A percentile compares a stretch with the other conserved stretches of the same genome.
Evolutionary conservation across 2,888 invertebrate genomes (phyloP).

Genomic region (Dione vanillae): DNA sequence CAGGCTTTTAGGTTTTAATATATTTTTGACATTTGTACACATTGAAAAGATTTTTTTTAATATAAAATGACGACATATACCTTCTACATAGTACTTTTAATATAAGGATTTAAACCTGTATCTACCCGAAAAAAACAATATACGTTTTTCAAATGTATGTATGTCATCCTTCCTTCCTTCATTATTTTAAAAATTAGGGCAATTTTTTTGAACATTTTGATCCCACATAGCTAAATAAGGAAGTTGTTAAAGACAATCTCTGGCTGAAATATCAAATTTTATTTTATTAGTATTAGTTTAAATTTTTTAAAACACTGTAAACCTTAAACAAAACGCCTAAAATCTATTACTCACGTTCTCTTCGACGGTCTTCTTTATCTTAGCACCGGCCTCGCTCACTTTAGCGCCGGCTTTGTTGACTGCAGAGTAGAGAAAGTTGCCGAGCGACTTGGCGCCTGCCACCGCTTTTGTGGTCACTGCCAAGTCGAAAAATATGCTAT

Average conservation of each 20-base stretch:
- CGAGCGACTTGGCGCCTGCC: constrained; percentile 95
- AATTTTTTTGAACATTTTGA: too few relatives aligned
- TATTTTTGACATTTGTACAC: not conserved
- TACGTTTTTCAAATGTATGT: too few relatives aligned
- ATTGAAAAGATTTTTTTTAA: not conserved
- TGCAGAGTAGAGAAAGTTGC: constrained; percentile 96
- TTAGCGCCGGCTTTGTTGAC: constrained; percentile 98
- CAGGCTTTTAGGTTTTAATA: not conserved
- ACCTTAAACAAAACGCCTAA: not conserved
- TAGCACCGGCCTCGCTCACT: constrained; percentile 94
- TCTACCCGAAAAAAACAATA: too few relatives aligned
- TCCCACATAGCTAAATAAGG: too few relatives aligned
- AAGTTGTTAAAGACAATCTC: too few relatives aligned
- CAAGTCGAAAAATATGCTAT: constrained; percentile 27
- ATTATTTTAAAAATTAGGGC: too few relatives aligned
- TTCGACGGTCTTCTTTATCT: constrained; percentile 98
- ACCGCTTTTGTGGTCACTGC: constrained; percentile 94
- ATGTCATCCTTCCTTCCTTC: too few relatives aligned
- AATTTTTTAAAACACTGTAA: not conserved
- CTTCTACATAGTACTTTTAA: too few relatives aligned
- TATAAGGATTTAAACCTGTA: too few relatives aligned
- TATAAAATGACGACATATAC: too few relatives aligned
- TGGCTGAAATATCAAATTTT: too few relatives aligned
- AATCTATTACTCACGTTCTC: constrained; percentile 91
- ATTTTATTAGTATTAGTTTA: too few relatives aligned